Evolutionary conservation across 2,888 invertebrate genomes (phyloP).

Genomic region (Rhamphomyia laevipes): DNA sequence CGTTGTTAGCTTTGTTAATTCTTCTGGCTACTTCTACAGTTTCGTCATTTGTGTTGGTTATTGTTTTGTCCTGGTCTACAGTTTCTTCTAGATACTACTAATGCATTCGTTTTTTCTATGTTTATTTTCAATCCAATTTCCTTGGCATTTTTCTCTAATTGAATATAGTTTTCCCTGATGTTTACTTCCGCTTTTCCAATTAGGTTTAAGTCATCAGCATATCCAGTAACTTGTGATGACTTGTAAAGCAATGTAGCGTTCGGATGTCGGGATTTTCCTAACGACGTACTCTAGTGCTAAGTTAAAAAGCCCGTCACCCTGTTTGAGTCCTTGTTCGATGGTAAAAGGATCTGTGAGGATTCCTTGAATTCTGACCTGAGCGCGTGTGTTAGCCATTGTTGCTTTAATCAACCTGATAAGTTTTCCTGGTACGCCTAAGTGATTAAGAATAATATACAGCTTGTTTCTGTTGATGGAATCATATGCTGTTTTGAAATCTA

Average conservation of each 20-base stretch:
- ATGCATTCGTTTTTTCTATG: background rate
- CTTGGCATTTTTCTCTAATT: background rate
- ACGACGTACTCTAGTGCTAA: conserved; percentile 1
- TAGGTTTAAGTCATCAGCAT: conserved; percentile 4
- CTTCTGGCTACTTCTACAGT: too few species aligned
- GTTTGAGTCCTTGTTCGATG: background rate
- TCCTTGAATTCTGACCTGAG: background rate
- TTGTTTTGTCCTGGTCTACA: background rate
- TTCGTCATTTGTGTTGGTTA: too few species aligned
- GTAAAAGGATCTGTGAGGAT: background rate
- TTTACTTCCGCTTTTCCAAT: background rate
- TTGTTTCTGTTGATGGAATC: background rate
- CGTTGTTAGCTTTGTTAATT: too few species aligned
- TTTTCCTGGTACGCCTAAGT: background rate
- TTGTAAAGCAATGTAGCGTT: background rate
- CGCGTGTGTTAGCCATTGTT: background rate
- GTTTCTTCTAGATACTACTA: background rate
- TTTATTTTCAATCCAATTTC: conserved; percentile 1
- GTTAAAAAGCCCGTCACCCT: conserved; percentile 3
- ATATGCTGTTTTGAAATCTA: background rate
- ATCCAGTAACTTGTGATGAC: background rate
- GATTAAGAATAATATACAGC: background rate
- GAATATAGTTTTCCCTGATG: background rate
- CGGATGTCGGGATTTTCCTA: background rate
- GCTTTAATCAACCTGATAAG: background rate